phyloP scores from a whole-genome alignment of 2,888 invertebrate genomes.

The Osmoderma eremita region DNA sequence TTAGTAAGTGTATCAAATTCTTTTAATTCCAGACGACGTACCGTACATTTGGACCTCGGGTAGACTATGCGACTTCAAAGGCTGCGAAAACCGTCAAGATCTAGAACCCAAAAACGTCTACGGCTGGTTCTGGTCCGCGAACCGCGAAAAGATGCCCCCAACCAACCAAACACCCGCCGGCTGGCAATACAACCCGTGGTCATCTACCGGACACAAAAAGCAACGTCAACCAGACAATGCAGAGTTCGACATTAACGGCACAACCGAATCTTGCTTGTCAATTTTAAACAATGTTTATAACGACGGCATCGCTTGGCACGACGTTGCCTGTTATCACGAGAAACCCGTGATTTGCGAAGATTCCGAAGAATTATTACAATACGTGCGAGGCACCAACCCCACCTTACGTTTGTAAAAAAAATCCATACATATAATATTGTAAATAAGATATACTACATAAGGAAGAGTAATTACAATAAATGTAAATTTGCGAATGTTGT shows the following conservation, averaged over 20 bases:
- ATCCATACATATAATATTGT: not conserved
- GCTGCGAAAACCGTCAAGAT: conserved; percentile 86
- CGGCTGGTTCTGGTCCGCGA: conserved; percentile 95
- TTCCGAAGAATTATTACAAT: conserved; percentile 86
- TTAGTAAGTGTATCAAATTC: not conserved
- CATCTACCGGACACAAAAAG: conserved; percentile 91
- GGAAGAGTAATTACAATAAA: too few species aligned
- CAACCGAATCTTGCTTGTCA: conserved; percentile 87
- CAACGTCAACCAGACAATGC: conserved; percentile 89
- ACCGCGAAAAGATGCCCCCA: conserved; percentile 85
- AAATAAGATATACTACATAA: too few species aligned
- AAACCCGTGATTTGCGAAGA: conserved; percentile 93
- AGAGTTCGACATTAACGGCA: conserved; percentile 89
- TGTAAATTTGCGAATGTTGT: too few species aligned
- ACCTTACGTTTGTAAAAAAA: conserved; percentile 78
- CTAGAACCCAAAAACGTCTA: conserved; percentile 85
- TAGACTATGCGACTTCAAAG: conserved; percentile 92
- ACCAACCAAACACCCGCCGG: conserved; percentile 79
- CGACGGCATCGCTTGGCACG: conserved; percentile 94
- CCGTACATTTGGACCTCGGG: conserved; percentile 95
- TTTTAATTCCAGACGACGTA: conserved; percentile 74
- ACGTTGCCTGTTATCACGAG: conserved; percentile 93
- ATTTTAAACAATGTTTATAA: conserved; percentile 92
- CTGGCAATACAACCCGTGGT: conserved; percentile 90
- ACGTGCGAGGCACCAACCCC: conserved; percentile 85